Evolutionary conservation across 2,113 vertebrate genomes (phyloP).

Genomic region (Urocolius indicus): DNA sequence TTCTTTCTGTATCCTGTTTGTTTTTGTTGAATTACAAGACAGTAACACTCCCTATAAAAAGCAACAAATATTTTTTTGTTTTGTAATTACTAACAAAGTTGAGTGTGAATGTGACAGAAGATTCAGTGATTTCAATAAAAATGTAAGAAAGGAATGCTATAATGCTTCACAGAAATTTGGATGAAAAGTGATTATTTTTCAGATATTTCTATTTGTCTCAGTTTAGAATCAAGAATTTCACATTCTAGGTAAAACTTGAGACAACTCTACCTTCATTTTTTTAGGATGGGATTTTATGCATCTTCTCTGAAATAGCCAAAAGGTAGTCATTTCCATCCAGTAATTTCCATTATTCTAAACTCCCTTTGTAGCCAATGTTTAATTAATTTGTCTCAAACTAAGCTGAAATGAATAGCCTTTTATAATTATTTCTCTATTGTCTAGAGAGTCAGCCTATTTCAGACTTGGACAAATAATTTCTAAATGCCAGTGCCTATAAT

Average conservation of each 20-base stretch:
- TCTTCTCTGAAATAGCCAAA: background rate
- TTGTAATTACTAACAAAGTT: background rate
- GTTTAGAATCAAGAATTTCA: background rate
- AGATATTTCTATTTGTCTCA: background rate
- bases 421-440: background rate
- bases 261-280: background rate
- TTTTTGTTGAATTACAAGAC: background rate
- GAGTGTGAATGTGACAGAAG: background rate
- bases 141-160: background rate
- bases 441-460: background rate
- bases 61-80: background rate
- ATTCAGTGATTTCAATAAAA: background rate
- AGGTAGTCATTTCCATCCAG: background rate
- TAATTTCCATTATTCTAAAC: background rate
- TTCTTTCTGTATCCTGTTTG: background rate
- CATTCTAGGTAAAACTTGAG: background rate
- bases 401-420: background rate
- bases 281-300: background rate
- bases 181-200: background rate
- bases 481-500: background rate
- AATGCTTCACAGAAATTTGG: background rate
- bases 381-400: background rate
- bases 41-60: background rate
- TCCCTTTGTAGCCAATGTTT: background rate
- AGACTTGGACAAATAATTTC: background rate